Percentiles rank a stretch among this genome's conserved stretches.
phyloP scores from a whole-genome alignment of 2,888 invertebrate species.

The Andricus quercusramuli region DNA sequence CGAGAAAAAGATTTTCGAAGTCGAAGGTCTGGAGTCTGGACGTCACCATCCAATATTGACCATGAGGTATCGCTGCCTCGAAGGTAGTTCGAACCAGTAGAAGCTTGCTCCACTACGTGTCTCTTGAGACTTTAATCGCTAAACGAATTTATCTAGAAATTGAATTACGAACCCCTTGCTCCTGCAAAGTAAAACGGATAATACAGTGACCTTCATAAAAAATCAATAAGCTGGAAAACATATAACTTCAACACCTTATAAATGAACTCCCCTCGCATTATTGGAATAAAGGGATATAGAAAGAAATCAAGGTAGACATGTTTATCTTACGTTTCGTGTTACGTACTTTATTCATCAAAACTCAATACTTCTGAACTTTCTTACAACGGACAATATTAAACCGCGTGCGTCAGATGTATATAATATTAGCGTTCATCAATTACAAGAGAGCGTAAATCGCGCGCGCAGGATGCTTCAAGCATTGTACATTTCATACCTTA shows the following conservation, averaged over 20 bases:
- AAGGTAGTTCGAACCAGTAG: background rate
- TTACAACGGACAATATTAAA: conserved; percentile 30
- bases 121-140: conserved; percentile 20
- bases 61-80: background rate
- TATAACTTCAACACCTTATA: conserved; percentile 5
- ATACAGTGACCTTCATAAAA: conserved; percentile 17
- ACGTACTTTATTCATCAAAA: conserved; percentile 58
- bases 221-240: background rate
- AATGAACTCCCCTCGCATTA: conserved; percentile 19
- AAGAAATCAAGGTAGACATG: conserved; percentile 25
- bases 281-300: background rate
- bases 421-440: conserved; percentile 28
- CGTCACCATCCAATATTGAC: conserved; percentile 1
- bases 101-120: background rate
- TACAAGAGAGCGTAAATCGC: conserved; percentile 19
- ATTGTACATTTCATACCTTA: conserved; percentile 16
- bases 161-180: conserved; percentile 31
- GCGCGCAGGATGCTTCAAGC: conserved; percentile 20
- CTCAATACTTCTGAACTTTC: conserved; percentile 50
- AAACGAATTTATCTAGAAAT: conserved; percentile 34
- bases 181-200: conserved; percentile 12
- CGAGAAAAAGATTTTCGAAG: conserved; percentile 6
- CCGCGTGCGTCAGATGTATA: conserved; percentile 11
- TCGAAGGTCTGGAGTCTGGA: background rate
- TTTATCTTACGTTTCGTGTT: conserved; percentile 16